Percentiles rank a stretch among this genome's conserved stretches.
These are phyloP conservation scores for Gari tellinella DNA, from an alignment of 2,888 invertebrate genomes.

Conservation along the genomic window DNA sequence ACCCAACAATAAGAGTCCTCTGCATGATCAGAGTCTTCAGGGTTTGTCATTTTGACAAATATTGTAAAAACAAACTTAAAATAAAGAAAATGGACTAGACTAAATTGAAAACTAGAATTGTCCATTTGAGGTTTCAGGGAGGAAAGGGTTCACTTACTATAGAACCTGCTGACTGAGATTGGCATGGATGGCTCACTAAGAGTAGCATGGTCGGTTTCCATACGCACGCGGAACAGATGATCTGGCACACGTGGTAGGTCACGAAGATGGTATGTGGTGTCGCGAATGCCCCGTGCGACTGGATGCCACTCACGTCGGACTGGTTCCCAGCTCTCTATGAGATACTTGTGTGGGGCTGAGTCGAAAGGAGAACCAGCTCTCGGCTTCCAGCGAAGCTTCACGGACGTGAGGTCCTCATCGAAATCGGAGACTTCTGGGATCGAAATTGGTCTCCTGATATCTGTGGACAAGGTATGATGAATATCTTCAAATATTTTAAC, in stretches of 20 bases:
- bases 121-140: no score
- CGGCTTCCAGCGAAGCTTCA: slow-evolving; percentile 74
- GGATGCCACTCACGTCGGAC: slow-evolving; percentile 72
- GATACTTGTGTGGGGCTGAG: slow-evolving; percentile 67
- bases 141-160: no score
- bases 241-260: slow-evolving; percentile 94
- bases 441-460: slow-evolving; percentile 70
- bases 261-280: slow-evolving; percentile 77
- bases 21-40: no score
- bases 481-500: neutral
- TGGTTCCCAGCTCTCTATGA: slow-evolving; percentile 75
- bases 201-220: slow-evolving; percentile 95
- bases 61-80: no score
- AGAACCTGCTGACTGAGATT: slow-evolving; percentile 83
- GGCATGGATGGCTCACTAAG: slow-evolving; percentile 98
- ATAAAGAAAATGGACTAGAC: no score
- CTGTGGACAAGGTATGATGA: slow-evolving; percentile 46
- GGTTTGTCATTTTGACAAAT: no score
- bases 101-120: no score
- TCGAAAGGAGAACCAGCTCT: slow-evolving; percentile 61
- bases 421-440: slow-evolving; percentile 77
- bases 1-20: no score
- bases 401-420: slow-evolving; percentile 68
- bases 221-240: slow-evolving; percentile 97
- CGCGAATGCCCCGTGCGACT: slow-evolving; percentile 71